These are phyloP conservation scores for Cyclargus thomasi DNA, from an alignment of 1,140 invertebrate species.

Conservation along the genomic window DNA sequence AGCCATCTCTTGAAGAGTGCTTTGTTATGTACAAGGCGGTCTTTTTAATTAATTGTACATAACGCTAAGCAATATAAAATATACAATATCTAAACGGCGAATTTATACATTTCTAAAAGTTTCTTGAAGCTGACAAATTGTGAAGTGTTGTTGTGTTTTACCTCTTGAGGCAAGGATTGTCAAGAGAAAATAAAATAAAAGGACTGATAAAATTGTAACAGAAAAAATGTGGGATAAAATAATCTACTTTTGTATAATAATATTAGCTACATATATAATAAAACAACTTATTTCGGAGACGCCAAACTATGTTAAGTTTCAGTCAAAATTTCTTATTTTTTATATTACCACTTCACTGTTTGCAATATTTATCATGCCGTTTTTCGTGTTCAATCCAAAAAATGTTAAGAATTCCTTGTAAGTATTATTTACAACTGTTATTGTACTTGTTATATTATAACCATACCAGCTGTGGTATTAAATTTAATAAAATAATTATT, in stretches of 20 bases:
- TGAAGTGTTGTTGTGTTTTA: not conserved
- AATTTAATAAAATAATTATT: too few relatives aligned
- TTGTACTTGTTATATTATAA: conserved; percentile 17
- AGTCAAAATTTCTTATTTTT: conserved; percentile 72
- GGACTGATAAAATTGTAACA: not conserved
- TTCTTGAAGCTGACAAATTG: not conserved
- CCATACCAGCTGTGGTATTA: too few relatives aligned
- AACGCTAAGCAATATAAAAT: not conserved
- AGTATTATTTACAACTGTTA: conserved; percentile 47
- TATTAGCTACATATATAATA: conserved; percentile 58
- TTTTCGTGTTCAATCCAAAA: conserved; percentile 70
- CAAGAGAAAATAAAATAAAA: conserved; percentile 4
- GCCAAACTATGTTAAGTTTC: conserved; percentile 69
- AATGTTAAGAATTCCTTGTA: conserved; percentile 72
- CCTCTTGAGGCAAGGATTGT: not conserved
- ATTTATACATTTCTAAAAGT: not conserved
- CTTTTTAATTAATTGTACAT: conserved; percentile 3
- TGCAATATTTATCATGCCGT: conserved; percentile 62
- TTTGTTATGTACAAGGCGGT: not conserved
- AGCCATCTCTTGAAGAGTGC: not conserved
- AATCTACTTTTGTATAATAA: conserved; percentile 57
- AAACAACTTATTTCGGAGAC: conserved; percentile 71
- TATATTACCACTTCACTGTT: conserved; percentile 64
- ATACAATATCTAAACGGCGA: not conserved
- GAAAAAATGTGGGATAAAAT: conserved; percentile 63